phyloP scores from a whole-genome alignment of 2,888 invertebrate genomes.

The Myathropa florea region DNA sequence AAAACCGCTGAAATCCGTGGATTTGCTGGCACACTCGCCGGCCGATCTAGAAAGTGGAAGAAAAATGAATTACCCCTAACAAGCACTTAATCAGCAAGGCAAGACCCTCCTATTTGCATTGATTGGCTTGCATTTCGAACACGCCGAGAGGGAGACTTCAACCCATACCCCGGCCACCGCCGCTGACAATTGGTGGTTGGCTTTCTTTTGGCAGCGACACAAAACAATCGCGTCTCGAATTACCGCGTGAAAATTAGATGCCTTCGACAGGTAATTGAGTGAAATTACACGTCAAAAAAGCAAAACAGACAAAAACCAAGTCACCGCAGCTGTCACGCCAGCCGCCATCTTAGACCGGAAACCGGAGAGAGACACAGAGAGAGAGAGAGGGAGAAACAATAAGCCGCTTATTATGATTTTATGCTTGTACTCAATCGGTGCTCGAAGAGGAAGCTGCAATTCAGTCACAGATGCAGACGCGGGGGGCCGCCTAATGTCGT shows the following conservation, averaged over 20 bases:
- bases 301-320: neutral
- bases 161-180: neutral
- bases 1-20: neutral
- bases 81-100: conserved; percentile 26
- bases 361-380: neutral
- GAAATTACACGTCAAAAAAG: conserved; percentile 18
- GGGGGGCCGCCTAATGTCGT: neutral
- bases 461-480: neutral
- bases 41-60: neutral
- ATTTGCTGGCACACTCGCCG: conserved; percentile 18
- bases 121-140: conserved; percentile 20
- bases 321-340: conserved; percentile 44
- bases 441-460: conserved; percentile 53
- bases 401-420: conserved; percentile 52
- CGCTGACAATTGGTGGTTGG: neutral
- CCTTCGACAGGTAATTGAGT: conserved; percentile 48
- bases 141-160: conserved; percentile 7
- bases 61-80: conserved; percentile 19
- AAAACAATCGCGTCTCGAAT: conserved; percentile 43
- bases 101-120: conserved; percentile 18
- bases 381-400: conserved; percentile 35
- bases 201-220: conserved; percentile 49
- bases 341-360: conserved; percentile 43
- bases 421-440: conserved; percentile 32
- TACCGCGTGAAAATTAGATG: conserved; percentile 33